A percentile compares a stretch with the other conserved stretches of the same genome.
Evolutionary conservation across 2,888 invertebrate species (phyloP).

Genomic region (Anodontia alba): DNA sequence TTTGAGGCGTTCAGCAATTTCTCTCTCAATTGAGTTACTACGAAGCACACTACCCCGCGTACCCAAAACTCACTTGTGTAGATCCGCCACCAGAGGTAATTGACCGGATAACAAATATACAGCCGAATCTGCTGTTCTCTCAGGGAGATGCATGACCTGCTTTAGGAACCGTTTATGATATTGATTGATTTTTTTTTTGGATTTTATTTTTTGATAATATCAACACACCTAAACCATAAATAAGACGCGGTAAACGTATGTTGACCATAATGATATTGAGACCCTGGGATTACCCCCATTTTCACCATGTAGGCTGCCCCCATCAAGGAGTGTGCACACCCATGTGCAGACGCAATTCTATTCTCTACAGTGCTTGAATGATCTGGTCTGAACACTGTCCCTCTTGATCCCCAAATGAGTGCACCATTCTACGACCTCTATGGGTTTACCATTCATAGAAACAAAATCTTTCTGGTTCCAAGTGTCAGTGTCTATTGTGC

Average conservation of each 20-base stretch:
- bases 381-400: not conserved
- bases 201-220: no score
- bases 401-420: not conserved
- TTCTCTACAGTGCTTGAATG: not conserved
- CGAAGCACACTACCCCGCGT: no score
- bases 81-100: no score
- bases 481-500: not conserved
- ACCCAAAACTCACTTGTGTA: no score
- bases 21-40: no score
- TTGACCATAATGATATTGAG: no score
- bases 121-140: no score
- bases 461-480: not conserved
- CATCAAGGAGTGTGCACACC: constrained; percentile 2
- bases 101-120: no score
- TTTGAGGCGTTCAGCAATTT: no score
- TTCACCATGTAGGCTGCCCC: not conserved
- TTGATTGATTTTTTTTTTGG: no score
- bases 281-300: not conserved
- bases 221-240: not conserved
- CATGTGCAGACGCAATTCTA: not conserved
- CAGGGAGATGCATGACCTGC: no score
- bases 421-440: not conserved
- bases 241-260: not conserved
- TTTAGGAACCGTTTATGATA: no score
- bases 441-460: not conserved